Evolutionary conservation across 2,797 vertebrate genomes (phyloP).

Genomic region (Dallia pectoralis): DNA sequence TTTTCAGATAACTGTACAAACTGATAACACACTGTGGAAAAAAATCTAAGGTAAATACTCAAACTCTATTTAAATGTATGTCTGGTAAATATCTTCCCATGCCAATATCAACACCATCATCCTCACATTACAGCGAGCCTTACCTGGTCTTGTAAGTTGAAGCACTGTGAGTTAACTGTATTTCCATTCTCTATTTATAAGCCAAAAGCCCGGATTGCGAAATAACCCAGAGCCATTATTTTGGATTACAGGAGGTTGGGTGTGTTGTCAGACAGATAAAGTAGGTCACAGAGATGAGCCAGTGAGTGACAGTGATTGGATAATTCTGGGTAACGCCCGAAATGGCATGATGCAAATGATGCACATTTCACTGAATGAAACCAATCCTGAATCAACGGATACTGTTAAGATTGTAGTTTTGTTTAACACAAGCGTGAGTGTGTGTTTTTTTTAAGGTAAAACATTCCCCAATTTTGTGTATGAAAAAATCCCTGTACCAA

Average conservation of each 20-base stretch:
- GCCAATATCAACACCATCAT: background rate
- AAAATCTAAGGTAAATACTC: background rate
- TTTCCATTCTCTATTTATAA: conserved; percentile 45
- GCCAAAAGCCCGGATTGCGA: conserved; percentile 2
- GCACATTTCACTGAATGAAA: no score
- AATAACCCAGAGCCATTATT: background rate
- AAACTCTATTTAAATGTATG: background rate
- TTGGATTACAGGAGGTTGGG: conserved; percentile 6
- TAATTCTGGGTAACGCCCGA: background rate
- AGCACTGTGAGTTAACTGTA: background rate
- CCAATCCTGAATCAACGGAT: no score
- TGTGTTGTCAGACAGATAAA: conserved; percentile 14
- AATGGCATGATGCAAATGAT: background rate
- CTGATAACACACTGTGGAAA: background rate
- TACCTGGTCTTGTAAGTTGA: conserved; percentile 42
- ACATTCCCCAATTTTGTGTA: no score
- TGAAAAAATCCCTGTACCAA: no score
- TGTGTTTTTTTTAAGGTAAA: no score
- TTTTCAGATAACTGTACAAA: conserved; percentile 1
- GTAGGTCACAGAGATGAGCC: background rate
- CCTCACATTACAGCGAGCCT: background rate
- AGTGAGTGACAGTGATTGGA: background rate
- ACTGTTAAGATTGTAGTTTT: no score
- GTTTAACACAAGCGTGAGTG: no score
- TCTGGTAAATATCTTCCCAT: background rate